Evolutionary conservation across 2,113 vertebrate genomes (phyloP).

Genomic region (Crotalus viridis): DNA sequence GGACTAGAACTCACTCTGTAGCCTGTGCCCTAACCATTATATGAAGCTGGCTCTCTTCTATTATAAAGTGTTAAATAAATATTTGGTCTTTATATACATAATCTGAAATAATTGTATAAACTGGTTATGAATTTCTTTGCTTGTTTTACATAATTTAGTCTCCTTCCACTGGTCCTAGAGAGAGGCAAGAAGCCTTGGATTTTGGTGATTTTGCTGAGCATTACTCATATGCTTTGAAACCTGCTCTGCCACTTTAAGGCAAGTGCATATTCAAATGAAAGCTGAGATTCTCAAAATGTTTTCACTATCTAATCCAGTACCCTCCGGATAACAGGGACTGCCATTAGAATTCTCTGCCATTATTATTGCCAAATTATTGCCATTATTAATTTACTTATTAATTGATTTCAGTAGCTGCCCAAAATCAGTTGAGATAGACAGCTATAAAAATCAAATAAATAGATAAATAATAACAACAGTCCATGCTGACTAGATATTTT

Average conservation of each 20-base stretch:
- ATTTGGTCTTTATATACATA: neutral
- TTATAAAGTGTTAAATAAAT: neutral
- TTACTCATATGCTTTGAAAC: neutral
- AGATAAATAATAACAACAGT: neutral
- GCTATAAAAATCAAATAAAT: too few species aligned
- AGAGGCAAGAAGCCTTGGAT: neutral
- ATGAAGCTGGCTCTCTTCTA: neutral
- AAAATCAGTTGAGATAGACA: too few species aligned
- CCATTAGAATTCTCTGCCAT: neutral
- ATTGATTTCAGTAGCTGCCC: too few species aligned
- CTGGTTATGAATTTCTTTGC: neutral
- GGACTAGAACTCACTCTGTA: too few species aligned
- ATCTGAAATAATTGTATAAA: neutral
- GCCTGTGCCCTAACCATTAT: neutral
- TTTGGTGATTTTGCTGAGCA: neutral
- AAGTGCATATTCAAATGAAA: neutral
- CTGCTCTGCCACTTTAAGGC: neutral
- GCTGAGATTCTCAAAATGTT: neutral
- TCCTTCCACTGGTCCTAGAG: neutral
- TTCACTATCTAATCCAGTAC: neutral
- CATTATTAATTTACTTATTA: too few species aligned
- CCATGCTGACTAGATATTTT: neutral
- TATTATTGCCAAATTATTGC: too few species aligned
- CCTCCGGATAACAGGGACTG: neutral
- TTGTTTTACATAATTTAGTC: neutral